Conservation (phyloP, 1,140 invertebrate species). For the Micrasema longulum region DNA sequence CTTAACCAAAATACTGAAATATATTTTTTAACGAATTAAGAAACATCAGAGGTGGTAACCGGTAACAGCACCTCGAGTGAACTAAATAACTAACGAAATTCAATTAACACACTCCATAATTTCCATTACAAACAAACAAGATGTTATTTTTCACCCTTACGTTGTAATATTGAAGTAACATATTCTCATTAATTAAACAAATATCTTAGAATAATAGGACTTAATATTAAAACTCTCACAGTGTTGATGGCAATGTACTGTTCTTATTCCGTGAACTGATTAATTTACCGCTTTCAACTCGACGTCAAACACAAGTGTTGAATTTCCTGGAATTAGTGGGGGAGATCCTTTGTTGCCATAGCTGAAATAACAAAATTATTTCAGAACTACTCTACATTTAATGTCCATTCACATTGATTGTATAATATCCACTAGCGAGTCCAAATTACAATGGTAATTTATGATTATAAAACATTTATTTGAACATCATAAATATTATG, state of each 20-base stretch:
- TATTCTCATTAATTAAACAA: constrained; percentile 10
- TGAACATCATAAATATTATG: too few species aligned
- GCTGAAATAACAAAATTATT: constrained; percentile 65
- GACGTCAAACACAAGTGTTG: constrained; percentile 87
- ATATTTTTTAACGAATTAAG: not conserved
- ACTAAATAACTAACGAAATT: constrained; percentile 1
- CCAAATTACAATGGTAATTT: too few species aligned
- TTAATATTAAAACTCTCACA: constrained; percentile 1
- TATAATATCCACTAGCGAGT: too few species aligned
- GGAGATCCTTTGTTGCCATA: constrained; percentile 85
- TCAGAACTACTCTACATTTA: too few species aligned
- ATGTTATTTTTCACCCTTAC: not conserved
- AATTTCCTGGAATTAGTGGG: constrained; percentile 86
- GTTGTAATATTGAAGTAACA: not conserved
- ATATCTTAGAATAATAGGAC: not conserved
- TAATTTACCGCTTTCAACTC: constrained; percentile 86
- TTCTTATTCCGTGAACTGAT: not conserved
- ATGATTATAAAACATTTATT: too few species aligned
- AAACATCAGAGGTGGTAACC: not conserved
- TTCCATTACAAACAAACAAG: constrained; percentile 3
- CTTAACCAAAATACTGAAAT: not conserved
- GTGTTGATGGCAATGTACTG: constrained; percentile 14
- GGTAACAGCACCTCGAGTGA: constrained; percentile 8
- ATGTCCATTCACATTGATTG: too few species aligned
- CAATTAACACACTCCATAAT: not conserved